Conservation (phyloP, 2,888 invertebrate species). For the Morpho helenor region DNA sequence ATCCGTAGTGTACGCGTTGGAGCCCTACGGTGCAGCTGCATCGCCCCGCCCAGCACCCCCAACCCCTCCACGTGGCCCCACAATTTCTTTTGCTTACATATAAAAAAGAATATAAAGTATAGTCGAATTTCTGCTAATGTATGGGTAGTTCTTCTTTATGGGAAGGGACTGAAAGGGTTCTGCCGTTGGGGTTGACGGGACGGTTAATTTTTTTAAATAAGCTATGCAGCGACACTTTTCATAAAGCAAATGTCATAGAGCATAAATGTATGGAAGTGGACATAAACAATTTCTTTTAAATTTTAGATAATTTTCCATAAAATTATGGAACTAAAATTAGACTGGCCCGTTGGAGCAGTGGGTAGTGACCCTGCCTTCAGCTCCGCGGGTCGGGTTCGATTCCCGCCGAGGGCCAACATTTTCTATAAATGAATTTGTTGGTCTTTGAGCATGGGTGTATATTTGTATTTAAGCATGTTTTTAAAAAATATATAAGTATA, state of each 20-base stretch:
- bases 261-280: no score
- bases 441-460: no score
- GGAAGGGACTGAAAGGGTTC: conserved; percentile 46
- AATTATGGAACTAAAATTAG: no score
- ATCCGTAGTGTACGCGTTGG: conserved; percentile 39
- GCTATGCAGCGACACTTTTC: not conserved
- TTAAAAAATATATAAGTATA: no score
- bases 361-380: no score
- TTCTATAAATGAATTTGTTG: no score
- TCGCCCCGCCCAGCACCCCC: conserved; percentile 71
- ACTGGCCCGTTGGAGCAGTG: no score
- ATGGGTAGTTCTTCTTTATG: conserved; percentile 42
- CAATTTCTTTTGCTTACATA: conserved; percentile 65
- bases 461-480: no score
- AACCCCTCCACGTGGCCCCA: conserved; percentile 62
- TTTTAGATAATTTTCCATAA: no score
- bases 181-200: conserved; percentile 36
- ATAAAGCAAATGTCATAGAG: not conserved
- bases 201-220: conserved; percentile 21
- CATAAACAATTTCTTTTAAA: no score
- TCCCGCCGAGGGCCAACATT: no score
- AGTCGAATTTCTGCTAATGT: conserved; percentile 38
- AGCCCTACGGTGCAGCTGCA: conserved; percentile 70
- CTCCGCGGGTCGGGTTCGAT: no score
- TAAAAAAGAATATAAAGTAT: conserved; percentile 53